Percentiles rank a stretch among this genome's conserved stretches.
phyloP scores from a whole-genome alignment of 53 echinoderm and acorn worm species.

The Temnopleurus reevesii region DNA sequence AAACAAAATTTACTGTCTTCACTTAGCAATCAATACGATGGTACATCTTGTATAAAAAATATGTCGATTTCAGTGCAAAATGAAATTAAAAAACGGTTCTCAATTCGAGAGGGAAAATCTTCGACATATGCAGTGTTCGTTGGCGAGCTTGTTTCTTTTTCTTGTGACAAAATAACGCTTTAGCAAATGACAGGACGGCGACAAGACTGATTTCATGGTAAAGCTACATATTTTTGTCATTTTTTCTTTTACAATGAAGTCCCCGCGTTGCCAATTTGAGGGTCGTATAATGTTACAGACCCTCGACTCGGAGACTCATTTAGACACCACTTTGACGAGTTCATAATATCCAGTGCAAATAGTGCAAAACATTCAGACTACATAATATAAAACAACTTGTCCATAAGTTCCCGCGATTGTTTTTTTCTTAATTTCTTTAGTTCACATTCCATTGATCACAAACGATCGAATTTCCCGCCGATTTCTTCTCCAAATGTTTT shows the following conservation, averaged over 20 bases:
- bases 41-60: background rate
- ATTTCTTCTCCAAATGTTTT: background rate
- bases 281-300: background rate
- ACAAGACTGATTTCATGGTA: background rate
- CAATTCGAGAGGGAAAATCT: background rate
- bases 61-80: conserved; percentile 44
- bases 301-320: background rate
- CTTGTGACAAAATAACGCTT: conserved; percentile 15
- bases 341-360: conserved; percentile 12
- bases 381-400: conserved; percentile 34
- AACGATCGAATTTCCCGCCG: background rate
- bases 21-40: background rate
- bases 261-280: background rate
- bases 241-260: background rate
- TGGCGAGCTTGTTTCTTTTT: background rate
- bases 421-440: background rate
- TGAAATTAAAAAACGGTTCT: conserved; percentile 3
- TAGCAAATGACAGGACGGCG: conserved; percentile 3
- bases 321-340: background rate
- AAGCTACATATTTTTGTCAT: background rate
- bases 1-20: background rate
- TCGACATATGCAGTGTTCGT: conserved; percentile 16
- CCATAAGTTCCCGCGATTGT: conserved; percentile 34
- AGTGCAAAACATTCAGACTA: conserved; percentile 38
- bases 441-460: background rate